Base-by-base conservation (phyloP, 2,888 invertebrate species). In the Rhagium mordax region DNA sequence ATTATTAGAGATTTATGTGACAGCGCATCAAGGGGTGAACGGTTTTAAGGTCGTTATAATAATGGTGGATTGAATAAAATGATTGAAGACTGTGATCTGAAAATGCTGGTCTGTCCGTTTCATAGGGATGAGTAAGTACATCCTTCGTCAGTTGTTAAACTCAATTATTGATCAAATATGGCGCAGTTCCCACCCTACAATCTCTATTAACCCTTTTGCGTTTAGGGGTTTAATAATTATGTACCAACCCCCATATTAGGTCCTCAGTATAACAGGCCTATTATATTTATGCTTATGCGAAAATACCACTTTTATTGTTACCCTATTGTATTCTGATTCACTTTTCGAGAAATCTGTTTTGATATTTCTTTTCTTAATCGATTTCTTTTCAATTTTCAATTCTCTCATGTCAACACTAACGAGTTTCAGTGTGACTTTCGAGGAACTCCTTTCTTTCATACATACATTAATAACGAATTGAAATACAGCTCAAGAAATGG, bases 121-220 rank as follows among this genome's bases (percentile, higher is more conserved):
- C 81, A 81, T 81, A 84, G 81, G 84, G 85, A 84, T 85, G 85
- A 82, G 78, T 85, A 84, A 86, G 85, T 83, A 86, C 84, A 85
- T 85, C 85, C 85, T 87, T 86, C 86, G 85, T 84, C 86, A 87
- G 88, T 87, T 87, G 87, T 86, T 87, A 86, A 87, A 87, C 87
- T 87, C 86, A 87, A 88, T 88, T 88, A 88, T 88, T 87, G 88
- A 88, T 88, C 86, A 88, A 88, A 88, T 87, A 88, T 88, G 87
- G 87, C 88, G 87, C 84, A 83, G 85, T 86, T 86, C 86, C 86
- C 86, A 86, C 86, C 87, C 86, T 84, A 85, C 84, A 82, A 85
- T 83, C 85, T 86, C 85, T 86, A 85, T 87, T 86, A 88, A 87
- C 87, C 88, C 87, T 87, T 88, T 87, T 83, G 85, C 85, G 84